Percentiles rank a stretch among this genome's conserved stretches.
phyloP scores from a whole-genome alignment of 1,140 invertebrate genomes.

The Bombyx mandarina region DNA sequence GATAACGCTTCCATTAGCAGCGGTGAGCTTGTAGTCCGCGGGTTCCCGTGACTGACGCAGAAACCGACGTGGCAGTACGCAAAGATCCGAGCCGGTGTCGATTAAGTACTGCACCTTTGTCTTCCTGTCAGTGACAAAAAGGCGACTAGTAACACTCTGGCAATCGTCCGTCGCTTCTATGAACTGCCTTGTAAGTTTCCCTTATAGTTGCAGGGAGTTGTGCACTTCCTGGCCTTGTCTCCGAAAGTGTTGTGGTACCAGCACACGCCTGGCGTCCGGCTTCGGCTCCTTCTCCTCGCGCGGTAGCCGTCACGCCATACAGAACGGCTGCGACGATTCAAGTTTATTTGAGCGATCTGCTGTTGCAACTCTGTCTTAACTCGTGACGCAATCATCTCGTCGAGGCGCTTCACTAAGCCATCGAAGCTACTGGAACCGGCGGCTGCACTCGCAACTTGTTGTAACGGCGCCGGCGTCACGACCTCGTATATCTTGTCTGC shows the following conservation, averaged over 20 bases:
- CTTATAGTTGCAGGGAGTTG: conserved; percentile 17
- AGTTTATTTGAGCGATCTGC: no score
- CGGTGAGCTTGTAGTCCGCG: background rate
- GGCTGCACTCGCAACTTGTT: background rate
- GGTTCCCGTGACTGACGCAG: background rate
- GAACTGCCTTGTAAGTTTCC: conserved; percentile 20
- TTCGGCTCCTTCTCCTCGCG: no score
- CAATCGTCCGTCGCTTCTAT: conserved; percentile 21
- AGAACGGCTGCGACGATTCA: no score
- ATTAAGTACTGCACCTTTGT: conserved; percentile 5
- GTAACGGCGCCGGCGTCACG: background rate
- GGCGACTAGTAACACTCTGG: conserved; percentile 3
- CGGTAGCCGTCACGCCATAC: no score
- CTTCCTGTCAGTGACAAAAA: conserved; percentile 17
- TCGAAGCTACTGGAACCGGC: background rate
- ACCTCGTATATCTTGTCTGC: background rate
- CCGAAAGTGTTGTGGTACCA: background rate
- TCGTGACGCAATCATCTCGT: no score
- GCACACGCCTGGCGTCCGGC: background rate
- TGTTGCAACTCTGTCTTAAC: no score
- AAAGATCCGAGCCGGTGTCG: conserved; percentile 8
- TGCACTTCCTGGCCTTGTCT: background rate
- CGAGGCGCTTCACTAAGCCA: no score
- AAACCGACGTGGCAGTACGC: background rate
- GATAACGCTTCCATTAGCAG: conserved; percentile 6